phyloP scores from a whole-genome alignment of 2,888 invertebrate species.

The Urechis unicinctus region DNA sequence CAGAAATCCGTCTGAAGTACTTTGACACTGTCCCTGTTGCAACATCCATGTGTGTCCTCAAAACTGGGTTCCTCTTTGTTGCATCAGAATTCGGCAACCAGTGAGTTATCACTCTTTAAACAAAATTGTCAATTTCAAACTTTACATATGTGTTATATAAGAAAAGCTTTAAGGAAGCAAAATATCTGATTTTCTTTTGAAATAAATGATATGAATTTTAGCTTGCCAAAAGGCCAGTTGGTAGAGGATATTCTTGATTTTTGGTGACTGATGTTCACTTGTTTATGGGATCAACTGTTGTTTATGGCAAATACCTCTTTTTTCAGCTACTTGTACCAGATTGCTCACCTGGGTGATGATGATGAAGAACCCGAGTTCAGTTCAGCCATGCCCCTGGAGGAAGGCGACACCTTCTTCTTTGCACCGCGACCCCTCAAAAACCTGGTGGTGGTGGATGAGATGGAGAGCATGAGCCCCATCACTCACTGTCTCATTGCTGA shows the following conservation, averaged over 20 bases:
- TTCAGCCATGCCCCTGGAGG: slow-evolving; percentile 95
- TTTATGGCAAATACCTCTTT: not conserved
- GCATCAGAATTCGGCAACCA: slow-evolving; percentile 99
- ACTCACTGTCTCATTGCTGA: slow-evolving; percentile 63
- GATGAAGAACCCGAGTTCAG: slow-evolving; percentile 99
- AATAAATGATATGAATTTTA: not conserved
- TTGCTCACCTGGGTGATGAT: slow-evolving; percentile 97
- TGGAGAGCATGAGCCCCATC: slow-evolving; percentile 92
- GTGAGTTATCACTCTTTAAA: slow-evolving; percentile 64
- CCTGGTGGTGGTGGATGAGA: slow-evolving; percentile 91
- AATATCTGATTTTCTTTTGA: too few relatives aligned
- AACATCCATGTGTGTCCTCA: slow-evolving; percentile 92
- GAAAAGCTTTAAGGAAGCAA: too few relatives aligned
- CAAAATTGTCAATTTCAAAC: too few relatives aligned
- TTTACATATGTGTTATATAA: too few relatives aligned
- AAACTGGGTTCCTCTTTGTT: slow-evolving; percentile 96
- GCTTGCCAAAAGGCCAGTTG: not conserved
- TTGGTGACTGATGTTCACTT: not conserved
- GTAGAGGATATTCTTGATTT: not conserved
- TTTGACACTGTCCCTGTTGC: slow-evolving; percentile 99
- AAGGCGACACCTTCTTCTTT: slow-evolving; percentile 98
- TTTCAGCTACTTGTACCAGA: slow-evolving; percentile 89
- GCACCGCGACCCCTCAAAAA: slow-evolving; percentile 88
- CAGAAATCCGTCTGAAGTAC: slow-evolving; percentile 97
- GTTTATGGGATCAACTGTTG: not conserved